Evolutionary conservation across 2,113 vertebrate species (phyloP).

Genomic region (Ardeotis arabs): DNA sequence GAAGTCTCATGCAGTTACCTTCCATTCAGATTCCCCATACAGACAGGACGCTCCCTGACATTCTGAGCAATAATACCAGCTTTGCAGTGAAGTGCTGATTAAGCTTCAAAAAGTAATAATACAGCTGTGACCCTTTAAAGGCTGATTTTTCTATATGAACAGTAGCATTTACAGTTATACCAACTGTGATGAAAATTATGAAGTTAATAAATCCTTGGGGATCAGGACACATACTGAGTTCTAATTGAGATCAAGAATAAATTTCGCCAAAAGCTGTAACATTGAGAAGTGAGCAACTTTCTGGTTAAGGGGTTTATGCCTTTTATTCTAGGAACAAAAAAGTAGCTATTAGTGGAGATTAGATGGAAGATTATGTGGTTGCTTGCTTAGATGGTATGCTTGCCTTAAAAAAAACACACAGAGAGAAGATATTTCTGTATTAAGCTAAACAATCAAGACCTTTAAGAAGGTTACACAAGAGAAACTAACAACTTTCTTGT

Average conservation of each 20-base stretch:
- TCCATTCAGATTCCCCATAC: not conserved
- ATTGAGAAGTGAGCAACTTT: not conserved
- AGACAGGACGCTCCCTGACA: not conserved
- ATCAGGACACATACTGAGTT: not conserved
- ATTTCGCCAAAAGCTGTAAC: not conserved
- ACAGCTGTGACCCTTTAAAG: not conserved
- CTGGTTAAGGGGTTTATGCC: not conserved
- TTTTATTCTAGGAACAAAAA: not conserved
- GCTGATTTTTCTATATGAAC: not conserved
- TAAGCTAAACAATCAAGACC: not conserved
- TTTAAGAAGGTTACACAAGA: not conserved
- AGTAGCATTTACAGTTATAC: not conserved
- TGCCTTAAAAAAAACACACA: not conserved
- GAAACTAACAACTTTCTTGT: not conserved
- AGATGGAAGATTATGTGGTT: not conserved
- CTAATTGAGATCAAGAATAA: not conserved
- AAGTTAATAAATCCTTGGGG: not conserved
- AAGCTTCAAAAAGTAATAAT: not conserved
- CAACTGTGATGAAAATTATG: not conserved
- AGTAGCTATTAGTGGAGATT: not conserved
- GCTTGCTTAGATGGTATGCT: not conserved
- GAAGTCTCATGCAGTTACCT: not conserved
- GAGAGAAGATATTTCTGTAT: not conserved
- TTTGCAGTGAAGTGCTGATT: not conserved
- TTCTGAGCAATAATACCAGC: not conserved